Evolutionary conservation across 1,140 invertebrate genomes (phyloP).

Genomic region (Lepeophtheirus salmonis): DNA sequence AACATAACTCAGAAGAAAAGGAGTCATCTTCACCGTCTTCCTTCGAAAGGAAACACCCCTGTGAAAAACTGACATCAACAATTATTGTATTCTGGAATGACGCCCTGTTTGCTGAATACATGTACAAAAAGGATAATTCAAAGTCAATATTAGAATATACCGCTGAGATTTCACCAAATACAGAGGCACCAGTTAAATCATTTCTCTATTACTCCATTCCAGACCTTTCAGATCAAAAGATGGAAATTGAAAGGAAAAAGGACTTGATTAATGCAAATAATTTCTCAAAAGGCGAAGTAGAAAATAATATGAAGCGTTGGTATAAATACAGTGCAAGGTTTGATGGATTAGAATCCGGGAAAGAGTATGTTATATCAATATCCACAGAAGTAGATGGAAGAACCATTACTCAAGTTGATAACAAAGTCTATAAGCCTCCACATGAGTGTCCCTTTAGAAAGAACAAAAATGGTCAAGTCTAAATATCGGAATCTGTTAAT

Average conservation of each 20-base stretch:
- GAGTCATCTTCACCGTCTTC: too few species aligned
- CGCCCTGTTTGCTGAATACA: neutral
- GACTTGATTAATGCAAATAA: too few species aligned
- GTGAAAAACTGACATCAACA: neutral
- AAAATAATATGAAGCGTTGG: neutral
- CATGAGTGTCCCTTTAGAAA: neutral
- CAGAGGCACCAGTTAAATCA: constrained; percentile 8
- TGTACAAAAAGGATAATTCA: neutral
- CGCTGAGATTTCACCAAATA: neutral
- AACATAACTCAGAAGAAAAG: too few species aligned
- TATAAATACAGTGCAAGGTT: constrained; percentile 10
- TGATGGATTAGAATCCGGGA: constrained; percentile 6
- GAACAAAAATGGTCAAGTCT: too few species aligned
- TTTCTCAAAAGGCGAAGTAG: too few species aligned
- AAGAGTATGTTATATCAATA: constrained; percentile 8
- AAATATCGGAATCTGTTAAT: too few species aligned
- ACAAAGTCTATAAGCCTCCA: neutral
- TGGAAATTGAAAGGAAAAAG: neutral
- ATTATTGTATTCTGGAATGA: constrained; percentile 12
- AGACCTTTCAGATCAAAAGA: neutral
- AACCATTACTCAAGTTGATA: constrained; percentile 8
- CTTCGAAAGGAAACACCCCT: neutral
- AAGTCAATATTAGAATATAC: constrained; percentile 1
- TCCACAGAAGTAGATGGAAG: constrained; percentile 13
- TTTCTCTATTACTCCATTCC: constrained; percentile 2